Percentiles rank a stretch among this genome's conserved stretches.
Conservation (phyloP, 2,888 invertebrate species). For the Drosophila mimica region DNA sequence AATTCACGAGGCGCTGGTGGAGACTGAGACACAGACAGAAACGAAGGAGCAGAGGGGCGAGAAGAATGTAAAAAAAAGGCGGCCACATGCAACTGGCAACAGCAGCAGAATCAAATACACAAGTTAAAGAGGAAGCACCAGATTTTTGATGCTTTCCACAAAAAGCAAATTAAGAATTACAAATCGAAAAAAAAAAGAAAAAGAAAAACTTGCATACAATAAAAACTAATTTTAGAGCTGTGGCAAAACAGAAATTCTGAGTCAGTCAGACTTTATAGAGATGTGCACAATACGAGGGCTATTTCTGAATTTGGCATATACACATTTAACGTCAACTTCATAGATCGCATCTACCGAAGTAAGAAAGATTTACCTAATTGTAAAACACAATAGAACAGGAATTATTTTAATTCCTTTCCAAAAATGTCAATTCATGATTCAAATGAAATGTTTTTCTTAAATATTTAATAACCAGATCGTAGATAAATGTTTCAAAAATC, state of each 20-base stretch:
- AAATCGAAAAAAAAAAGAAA: constrained; percentile 52
- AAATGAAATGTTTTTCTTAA: background rate
- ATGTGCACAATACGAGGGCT: constrained; percentile 34
- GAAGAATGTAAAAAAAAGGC: constrained; percentile 21
- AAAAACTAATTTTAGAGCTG: constrained; percentile 77
- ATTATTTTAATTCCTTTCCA: background rate
- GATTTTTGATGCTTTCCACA: constrained; percentile 63
- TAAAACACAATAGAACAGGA: background rate
- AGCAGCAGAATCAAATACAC: constrained; percentile 41
- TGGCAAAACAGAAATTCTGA: constrained; percentile 56
- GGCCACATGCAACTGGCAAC: constrained; percentile 54
- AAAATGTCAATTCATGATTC: background rate
- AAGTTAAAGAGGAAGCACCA: constrained; percentile 31
- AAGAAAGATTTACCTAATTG: background rate
- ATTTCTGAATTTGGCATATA: background rate
- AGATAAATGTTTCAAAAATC: background rate
- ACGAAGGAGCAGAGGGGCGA: background rate
- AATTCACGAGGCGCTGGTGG: constrained; percentile 45
- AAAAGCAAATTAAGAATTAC: constrained; percentile 67
- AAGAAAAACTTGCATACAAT: constrained; percentile 67
- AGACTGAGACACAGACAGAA: constrained; percentile 21
- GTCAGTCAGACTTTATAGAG: constrained; percentile 48
- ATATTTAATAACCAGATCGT: background rate
- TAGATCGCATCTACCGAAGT: background rate
- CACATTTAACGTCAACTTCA: background rate